A percentile compares a stretch with the other conserved stretches of the same genome.
Conservation (phyloP, 2,113 vertebrate species). For the Isurus oxyrinchus region DNA sequence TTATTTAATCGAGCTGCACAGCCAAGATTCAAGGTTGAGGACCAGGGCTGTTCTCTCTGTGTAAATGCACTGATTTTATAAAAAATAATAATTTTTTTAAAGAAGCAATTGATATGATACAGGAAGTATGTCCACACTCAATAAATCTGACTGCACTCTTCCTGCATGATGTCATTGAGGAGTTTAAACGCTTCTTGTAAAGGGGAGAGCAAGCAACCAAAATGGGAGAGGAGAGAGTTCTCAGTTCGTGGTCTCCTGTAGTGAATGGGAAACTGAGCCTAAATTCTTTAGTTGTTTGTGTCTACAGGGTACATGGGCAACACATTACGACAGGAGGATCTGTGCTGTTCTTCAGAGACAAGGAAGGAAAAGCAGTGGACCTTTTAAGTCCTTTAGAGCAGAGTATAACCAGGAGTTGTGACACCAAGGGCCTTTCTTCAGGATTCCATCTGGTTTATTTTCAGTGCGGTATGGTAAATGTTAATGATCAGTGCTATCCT, state of each 20-base stretch:
- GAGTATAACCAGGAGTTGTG: neutral
- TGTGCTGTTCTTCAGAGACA: neutral
- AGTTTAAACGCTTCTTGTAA: conserved; percentile 12
- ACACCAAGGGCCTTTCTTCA: neutral
- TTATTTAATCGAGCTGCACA: neutral
- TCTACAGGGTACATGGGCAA: neutral
- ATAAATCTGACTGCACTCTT: neutral
- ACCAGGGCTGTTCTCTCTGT: neutral
- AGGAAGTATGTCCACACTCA: no score
- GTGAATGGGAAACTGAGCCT: neutral
- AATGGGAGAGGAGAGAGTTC: conserved; percentile 13
- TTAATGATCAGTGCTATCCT: neutral
- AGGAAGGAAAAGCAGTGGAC: neutral
- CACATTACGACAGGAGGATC: neutral
- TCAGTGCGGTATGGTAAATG: neutral
- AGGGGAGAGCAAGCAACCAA: neutral
- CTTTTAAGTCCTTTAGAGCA: neutral
- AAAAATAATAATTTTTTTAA: neutral
- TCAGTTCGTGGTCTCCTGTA: conserved; percentile 10
- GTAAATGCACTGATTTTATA: conserved; percentile 26
- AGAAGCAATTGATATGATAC: neutral
- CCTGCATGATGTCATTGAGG: neutral
- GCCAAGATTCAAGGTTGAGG: neutral
- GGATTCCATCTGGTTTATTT: neutral
- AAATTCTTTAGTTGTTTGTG: neutral